phyloP scores from a whole-genome alignment of 2,888 invertebrate species.

The Xestia rhomboidea region DNA sequence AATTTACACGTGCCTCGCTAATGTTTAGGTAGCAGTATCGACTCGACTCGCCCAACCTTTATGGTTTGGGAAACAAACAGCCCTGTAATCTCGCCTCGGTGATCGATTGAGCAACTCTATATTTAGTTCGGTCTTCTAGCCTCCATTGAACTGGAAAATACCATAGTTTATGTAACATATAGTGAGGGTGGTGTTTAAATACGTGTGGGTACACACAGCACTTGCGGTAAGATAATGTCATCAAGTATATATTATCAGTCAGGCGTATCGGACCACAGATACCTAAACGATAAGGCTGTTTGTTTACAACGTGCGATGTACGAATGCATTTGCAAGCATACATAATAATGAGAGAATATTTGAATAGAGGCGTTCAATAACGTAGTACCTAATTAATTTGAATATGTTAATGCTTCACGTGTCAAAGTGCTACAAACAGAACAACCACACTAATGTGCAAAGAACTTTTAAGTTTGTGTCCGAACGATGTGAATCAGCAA shows the following conservation, averaged over 20 bases:
- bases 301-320: constrained; percentile 71
- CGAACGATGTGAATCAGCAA: constrained; percentile 28
- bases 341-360: constrained; percentile 50
- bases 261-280: constrained; percentile 76
- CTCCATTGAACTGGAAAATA: constrained; percentile 61
- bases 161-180: constrained; percentile 45
- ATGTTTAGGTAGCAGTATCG: constrained; percentile 60
- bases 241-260: constrained; percentile 76
- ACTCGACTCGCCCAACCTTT: constrained; percentile 39
- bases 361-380: constrained; percentile 14
- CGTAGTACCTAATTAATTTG: constrained; percentile 22
- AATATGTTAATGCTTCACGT: constrained; percentile 27
- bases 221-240: constrained; percentile 71
- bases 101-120: constrained; percentile 68
- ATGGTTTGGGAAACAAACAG: constrained; percentile 68
- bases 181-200: constrained; percentile 48
- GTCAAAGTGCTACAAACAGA: neutral
- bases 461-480: neutral
- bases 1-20: constrained; percentile 68
- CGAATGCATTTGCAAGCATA: constrained; percentile 64
- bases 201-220: constrained; percentile 28
- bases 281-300: constrained; percentile 75
- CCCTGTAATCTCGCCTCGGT: constrained; percentile 57
- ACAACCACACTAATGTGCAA: neutral
- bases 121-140: constrained; percentile 46